Base-by-base conservation (phyloP, 2,113 vertebrate species). In the Alces alces region DNA sequence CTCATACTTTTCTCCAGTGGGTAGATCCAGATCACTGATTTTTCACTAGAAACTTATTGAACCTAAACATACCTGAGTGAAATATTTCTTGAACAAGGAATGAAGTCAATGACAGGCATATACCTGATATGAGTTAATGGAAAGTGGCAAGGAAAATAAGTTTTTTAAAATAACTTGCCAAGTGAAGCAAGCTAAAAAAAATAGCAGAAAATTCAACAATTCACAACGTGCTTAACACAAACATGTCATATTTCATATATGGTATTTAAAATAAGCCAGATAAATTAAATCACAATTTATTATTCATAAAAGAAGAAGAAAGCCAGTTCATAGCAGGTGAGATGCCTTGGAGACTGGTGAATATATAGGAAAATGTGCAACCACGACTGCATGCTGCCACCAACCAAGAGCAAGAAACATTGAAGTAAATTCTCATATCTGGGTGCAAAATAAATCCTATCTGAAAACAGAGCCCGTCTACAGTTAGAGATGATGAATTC, bases 381-480 rank as follows among this genome's bases (percentile, higher is more conserved):
- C 64, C 47, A 54, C 23, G n/a, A 70, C 45, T 64, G 6, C 19
- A 58, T 30, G 7, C 21, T 89, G 88, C 27, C 43, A 78, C 89
- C 55, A 83, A 73, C 25, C 23, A 80, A 92, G 96, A 84, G 21
- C 12, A n/a, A 90, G 12, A 82, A 79, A n/a, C 8, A 89, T 1
- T 8, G 1, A 92, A 60, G 36, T 58, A 78, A 83, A 88, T 57
- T 16, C 61, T 33, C 33, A 57, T 70, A 95, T 45, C 76, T 61
- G 91, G 15, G 30, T 45, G 19, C 30, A 95, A 97, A 96, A 86
- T 89, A 96, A 97, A 89, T 55, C 17, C 83, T 78, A 57, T 50
- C 23, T 73, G 82, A 92, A 92, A 95, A 93, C 23, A 93, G 16
- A 50, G 21, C 17, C 21, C 25, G 28, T 36, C 66, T 55, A 92